Evolutionary conservation across 1,140 invertebrate species (phyloP).

Genomic region (Euwallacea fornicatus): DNA sequence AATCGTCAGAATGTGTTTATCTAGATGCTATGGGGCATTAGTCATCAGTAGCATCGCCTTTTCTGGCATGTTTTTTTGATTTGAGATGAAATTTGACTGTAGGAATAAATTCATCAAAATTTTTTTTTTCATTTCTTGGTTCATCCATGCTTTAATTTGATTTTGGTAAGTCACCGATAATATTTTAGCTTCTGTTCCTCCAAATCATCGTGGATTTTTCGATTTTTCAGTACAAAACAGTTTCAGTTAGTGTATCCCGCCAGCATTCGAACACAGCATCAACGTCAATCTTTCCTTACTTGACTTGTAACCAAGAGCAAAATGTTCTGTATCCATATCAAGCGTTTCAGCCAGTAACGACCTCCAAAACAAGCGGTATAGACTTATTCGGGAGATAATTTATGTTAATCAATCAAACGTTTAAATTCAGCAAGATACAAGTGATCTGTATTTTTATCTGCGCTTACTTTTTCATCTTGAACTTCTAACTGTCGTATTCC

Average conservation of each 20-base stretch:
- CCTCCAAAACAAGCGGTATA: slow-evolving; percentile 37
- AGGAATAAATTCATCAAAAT: background rate
- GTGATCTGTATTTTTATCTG: background rate
- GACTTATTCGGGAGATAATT: slow-evolving; percentile 24
- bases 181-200: slow-evolving; percentile 1
- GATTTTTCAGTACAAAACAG: slow-evolving; percentile 48
- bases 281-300: slow-evolving; percentile 50
- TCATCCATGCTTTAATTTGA: slow-evolving; percentile 40
- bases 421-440: background rate
- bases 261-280: slow-evolving; percentile 50
- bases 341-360: slow-evolving; percentile 30
- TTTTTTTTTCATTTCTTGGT: slow-evolving; percentile 8
- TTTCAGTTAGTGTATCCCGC: slow-evolving; percentile 49
- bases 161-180: slow-evolving; percentile 46
- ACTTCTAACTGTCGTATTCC: background rate
- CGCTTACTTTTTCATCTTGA: background rate
- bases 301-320: slow-evolving; percentile 38
- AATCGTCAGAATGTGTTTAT: background rate
- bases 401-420: slow-evolving; percentile 4
- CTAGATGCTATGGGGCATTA: background rate
- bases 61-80: background rate
- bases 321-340: slow-evolving; percentile 15
- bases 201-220: slow-evolving; percentile 43
- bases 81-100: background rate
- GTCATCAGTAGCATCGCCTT: background rate